These are phyloP conservation scores for Pseudolaguvia tuberculata DNA, from an alignment of 2,113 vertebrate genomes.

Conservation along the genomic window DNA sequence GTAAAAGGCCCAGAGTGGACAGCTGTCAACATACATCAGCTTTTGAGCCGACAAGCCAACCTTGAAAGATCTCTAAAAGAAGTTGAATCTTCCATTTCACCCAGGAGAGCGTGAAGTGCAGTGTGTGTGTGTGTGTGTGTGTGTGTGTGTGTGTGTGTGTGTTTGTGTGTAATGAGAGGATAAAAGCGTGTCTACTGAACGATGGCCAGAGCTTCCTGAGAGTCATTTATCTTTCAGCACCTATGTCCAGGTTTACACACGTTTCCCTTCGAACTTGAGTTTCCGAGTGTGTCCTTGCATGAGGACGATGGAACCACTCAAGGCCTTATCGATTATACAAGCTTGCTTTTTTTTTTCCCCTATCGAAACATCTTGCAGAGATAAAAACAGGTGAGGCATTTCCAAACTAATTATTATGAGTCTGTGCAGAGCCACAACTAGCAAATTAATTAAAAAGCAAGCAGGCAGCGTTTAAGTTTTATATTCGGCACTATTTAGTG, in stretches of 20 bases:
- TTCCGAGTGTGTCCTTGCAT: conserved; percentile 7
- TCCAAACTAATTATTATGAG: conserved; percentile 4
- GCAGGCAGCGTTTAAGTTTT: not conserved
- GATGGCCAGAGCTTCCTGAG: conserved; percentile 14
- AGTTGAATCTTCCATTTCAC: conserved; percentile 9
- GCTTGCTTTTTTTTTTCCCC: not conserved
- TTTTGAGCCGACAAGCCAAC: conserved; percentile 10
- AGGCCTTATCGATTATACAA: conserved; percentile 14
- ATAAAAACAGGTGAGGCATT: not conserved
- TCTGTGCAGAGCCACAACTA: not conserved
- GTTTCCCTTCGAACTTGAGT: conserved; percentile 18
- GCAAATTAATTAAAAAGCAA: conserved; percentile 8
- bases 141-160: not conserved
- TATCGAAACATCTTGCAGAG: not conserved
- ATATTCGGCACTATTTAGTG: not conserved
- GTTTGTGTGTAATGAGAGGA: conserved; percentile 1
- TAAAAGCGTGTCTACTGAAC: conserved; percentile 10
- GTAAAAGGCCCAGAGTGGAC: conserved; percentile 1
- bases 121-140: not conserved
- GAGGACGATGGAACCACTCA: not conserved
- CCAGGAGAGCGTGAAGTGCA: conserved; percentile 25
- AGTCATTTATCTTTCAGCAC: conserved; percentile 20
- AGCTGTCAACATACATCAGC: conserved; percentile 22
- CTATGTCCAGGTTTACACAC: not conserved
- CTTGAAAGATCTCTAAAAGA: conserved; percentile 24